Percentiles rank a stretch among this genome's conserved stretches.
These are phyloP conservation scores for Mnemiopsis leidyi DNA, from an alignment of 37 sponge, comb jelly and placozoan species.

Conservation along the genomic window DNA sequence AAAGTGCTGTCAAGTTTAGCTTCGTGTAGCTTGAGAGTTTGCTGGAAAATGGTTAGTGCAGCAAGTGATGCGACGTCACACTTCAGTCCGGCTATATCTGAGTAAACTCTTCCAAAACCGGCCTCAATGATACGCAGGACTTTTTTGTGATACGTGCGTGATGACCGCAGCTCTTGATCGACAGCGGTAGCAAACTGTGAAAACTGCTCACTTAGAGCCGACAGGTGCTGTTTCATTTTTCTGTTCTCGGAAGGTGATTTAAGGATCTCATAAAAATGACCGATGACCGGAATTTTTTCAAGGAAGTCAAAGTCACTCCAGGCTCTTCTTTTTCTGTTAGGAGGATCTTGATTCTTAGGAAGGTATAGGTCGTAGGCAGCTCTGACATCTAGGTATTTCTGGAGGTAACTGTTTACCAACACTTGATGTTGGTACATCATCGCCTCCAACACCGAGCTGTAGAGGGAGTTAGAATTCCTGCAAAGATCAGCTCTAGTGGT, in stretches of 20 bases:
- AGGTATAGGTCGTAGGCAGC: not conserved
- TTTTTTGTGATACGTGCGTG: not conserved
- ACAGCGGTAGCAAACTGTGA: not conserved
- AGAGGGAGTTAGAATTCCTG: not conserved
- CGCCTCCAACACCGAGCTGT: not conserved
- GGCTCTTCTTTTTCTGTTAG: not conserved
- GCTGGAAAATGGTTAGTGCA: not conserved
- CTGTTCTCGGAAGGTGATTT: conserved; percentile 22
- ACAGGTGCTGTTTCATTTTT: conserved; percentile 31
- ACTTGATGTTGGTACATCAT: not conserved
- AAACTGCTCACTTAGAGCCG: not conserved
- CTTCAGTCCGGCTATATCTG: not conserved
- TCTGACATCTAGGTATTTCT: not conserved
- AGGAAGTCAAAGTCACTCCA: conserved; percentile 23
- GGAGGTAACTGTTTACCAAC: no score
- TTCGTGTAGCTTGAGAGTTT: not conserved
- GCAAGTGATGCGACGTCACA: conserved; percentile 15
- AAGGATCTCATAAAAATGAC: conserved; percentile 40
- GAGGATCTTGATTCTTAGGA: not conserved
- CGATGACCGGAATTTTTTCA: not conserved
- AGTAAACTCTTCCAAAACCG: not conserved
- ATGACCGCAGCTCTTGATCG: not conserved
- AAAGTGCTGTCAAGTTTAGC: not conserved
- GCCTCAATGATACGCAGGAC: not conserved
- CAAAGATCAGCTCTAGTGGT: not conserved